Base-by-base conservation (phyloP, 2,888 invertebrate species). In the Agrotis clavis region DNA sequence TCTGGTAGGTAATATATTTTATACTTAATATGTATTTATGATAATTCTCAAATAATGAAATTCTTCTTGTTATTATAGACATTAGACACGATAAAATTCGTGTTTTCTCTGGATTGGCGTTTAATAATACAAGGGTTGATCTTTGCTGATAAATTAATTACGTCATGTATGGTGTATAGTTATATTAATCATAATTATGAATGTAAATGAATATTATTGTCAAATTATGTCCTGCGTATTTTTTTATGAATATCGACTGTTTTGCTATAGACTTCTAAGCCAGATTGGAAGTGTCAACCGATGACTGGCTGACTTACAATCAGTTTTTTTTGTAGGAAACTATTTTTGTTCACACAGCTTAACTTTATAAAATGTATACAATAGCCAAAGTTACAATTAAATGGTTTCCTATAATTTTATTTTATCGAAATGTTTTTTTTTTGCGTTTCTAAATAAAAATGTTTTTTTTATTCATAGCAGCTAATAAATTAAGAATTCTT, bases 161-260 rank as follows among this genome's bases (percentile, higher is more conserved):
- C 13, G 35, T 14, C 67, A 68, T 61, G 18, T 50, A 50, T 60
- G n/a, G 41, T 72, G 65, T 77, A 41, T 65, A 76, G 30, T 61
- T 54, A 59, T 35, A 53, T 51, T 66, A 50, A 62, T 41, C n/a
- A 50, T 71, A 41, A 2, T 41, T 35, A 57, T 77, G 57, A 67
- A 74, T 11, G 53, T 21, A 54, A 59, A 51, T 41, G 6, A 62
- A 56, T 77, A 16, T 51, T 45, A 19, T 48, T 35, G 63, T 75
- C 72, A 64, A 78, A 45, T 71, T 53, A 78, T 63, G 48, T 78
- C 62, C 47, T 59, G 71, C 21, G 21, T 61, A 25, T n/a, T 62
- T 47, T 35, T 41, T 25, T 47, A 61, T 77, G 25, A 69, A 62
- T 48, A 50, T 50, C 60, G 41, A 64, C 18, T 25, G 19, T 16